A percentile compares a stretch with the other conserved stretches of the same genome.
Evolutionary conservation across 1,140 invertebrate species (phyloP).

Genomic region (Calliopsis andreniformis): DNA sequence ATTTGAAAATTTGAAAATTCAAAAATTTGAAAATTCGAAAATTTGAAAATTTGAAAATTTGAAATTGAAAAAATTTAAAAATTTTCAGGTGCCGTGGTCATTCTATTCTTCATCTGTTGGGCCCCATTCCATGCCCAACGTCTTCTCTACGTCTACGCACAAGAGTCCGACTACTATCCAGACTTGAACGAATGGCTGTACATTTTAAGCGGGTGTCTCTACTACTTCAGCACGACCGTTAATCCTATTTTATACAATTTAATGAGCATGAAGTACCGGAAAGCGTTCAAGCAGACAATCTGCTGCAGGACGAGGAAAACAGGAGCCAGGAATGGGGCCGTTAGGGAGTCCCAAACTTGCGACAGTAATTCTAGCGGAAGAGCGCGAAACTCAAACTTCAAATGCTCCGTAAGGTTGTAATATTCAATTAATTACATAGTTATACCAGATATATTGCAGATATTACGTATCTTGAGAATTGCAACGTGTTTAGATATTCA

Average conservation of each 20-base stretch:
- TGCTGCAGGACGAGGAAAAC: constrained; percentile 71
- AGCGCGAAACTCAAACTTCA: constrained; percentile 5
- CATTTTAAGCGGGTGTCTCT: constrained; percentile 89
- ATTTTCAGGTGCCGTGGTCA: constrained; percentile 93
- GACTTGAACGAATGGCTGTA: constrained; percentile 90
- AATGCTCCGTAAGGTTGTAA: constrained; percentile 47
- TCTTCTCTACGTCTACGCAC: constrained; percentile 88
- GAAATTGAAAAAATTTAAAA: too few relatives aligned
- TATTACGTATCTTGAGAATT: background rate
- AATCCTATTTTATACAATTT: constrained; percentile 96
- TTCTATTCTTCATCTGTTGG: constrained; percentile 98
- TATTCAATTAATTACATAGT: background rate
- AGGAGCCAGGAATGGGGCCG: background rate
- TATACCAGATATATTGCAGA: background rate
- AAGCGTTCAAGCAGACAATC: constrained; percentile 89
- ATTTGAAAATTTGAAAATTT: too few relatives aligned
- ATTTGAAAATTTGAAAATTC: too few relatives aligned
- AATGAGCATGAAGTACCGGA: constrained; percentile 92
- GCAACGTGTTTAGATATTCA: background rate
- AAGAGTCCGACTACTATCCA: constrained; percentile 83
- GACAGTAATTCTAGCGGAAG: constrained; percentile 34
- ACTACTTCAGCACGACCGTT: constrained; percentile 93
- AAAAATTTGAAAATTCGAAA: too few relatives aligned
- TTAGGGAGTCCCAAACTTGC: constrained; percentile 23
- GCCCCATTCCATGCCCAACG: constrained; percentile 97